A percentile compares a stretch with the other conserved stretches of the same genome.
These are phyloP conservation scores for Aurelia aurita DNA, from an alignment of 30 jellyfish, hydroid and myxozoan genomes.

Conservation along the genomic window DNA sequence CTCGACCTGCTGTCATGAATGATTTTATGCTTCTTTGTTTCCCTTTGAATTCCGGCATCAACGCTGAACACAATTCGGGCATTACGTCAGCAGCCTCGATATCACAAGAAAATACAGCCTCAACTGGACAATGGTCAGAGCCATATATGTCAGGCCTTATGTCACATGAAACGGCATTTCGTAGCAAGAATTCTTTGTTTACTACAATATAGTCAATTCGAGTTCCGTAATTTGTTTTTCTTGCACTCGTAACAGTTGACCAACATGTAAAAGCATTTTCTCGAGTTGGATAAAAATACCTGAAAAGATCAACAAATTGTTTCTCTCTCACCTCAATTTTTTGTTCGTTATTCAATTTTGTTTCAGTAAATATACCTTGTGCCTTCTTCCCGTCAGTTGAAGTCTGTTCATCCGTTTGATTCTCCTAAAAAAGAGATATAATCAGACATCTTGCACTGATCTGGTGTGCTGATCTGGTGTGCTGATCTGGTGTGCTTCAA, in stretches of 20 bases:
- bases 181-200: constrained; percentile 25
- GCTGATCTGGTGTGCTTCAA: no score
- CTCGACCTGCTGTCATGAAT: constrained; percentile 32
- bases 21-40: constrained; percentile 81
- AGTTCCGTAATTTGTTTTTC: constrained; percentile 95
- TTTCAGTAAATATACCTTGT: no score
- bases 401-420: no score
- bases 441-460: no score
- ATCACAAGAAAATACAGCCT: constrained; percentile 56
- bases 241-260: constrained; percentile 89
- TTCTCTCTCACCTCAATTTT: neutral
- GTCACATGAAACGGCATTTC: constrained; percentile 53
- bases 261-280: constrained; percentile 93
- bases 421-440: no score
- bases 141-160: constrained; percentile 92
- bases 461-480: no score
- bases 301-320: constrained; percentile 71
- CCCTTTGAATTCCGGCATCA: constrained; percentile 93
- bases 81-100: constrained; percentile 33
- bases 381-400: no score
- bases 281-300: constrained; percentile 81
- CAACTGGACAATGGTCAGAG: constrained; percentile 99
- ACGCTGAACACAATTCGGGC: constrained; percentile 84
- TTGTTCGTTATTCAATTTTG: no score
- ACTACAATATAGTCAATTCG: constrained; percentile 90